These are phyloP conservation scores for Cnemophilus loriae DNA, from an alignment of 2,113 vertebrate species.

Conservation along the genomic window DNA sequence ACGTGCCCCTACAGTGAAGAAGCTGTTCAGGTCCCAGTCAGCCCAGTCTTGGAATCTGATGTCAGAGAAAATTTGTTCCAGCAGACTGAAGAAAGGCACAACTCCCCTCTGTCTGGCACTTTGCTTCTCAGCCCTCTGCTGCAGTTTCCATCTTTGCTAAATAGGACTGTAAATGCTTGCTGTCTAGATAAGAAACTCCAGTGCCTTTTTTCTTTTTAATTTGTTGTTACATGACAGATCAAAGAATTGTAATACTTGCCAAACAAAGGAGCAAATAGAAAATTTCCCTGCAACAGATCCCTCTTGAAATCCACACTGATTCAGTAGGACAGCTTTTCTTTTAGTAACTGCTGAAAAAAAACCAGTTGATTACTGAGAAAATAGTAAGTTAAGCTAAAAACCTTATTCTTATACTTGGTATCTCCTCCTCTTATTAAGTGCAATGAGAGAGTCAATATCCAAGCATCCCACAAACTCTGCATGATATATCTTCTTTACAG, in stretches of 20 bases:
- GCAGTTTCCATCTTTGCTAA: background rate
- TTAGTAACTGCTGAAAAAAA: background rate
- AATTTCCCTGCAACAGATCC: background rate
- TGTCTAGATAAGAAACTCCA: background rate
- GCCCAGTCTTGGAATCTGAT: background rate
- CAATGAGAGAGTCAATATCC: background rate
- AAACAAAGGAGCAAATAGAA: slow-evolving; percentile 48
- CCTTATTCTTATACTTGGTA: background rate
- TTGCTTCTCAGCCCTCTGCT: background rate
- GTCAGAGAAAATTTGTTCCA: background rate
- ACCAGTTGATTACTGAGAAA: background rate
- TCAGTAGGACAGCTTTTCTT: background rate
- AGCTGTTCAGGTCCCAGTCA: background rate
- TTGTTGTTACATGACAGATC: background rate
- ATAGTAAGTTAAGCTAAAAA: background rate
- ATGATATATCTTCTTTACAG: background rate
- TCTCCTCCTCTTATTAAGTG: background rate
- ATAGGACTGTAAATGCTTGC: background rate
- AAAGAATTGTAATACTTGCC: background rate
- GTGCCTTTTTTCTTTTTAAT: background rate
- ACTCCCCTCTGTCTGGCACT: background rate
- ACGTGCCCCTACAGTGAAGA: background rate
- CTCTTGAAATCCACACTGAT: slow-evolving; percentile 18
- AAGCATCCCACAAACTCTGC: background rate
- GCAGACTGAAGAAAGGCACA: background rate